Evolutionary conservation across 2,797 vertebrate species (phyloP).

Genomic region (Lacerta viridis): DNA sequence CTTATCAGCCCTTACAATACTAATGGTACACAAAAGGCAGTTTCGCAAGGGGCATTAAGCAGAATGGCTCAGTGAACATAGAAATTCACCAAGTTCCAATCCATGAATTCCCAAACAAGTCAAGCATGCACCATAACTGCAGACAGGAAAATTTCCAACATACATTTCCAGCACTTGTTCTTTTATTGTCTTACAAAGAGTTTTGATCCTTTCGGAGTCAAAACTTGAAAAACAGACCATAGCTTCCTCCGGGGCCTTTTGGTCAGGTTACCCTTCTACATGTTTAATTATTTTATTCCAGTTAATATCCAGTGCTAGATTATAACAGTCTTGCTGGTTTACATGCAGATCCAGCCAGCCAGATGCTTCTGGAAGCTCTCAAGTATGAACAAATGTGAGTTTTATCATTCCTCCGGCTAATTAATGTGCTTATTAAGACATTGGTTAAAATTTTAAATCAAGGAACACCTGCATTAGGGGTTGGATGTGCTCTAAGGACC

Average conservation of each 20-base stretch:
- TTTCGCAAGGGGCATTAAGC: conserved; percentile 26
- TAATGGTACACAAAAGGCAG: conserved; percentile 50
- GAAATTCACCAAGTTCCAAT: conserved; percentile 35
- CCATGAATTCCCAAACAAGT: conserved; percentile 11
- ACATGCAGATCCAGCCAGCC: not conserved
- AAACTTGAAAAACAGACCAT: conserved; percentile 41
- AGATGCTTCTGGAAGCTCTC: not conserved
- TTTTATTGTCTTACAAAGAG: conserved; percentile 17
- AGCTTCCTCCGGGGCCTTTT: conserved; percentile 55
- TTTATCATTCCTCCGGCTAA: too few species aligned
- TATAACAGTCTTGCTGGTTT: not conserved
- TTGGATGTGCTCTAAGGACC: not conserved
- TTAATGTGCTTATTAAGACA: not conserved
- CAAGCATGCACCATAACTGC: not conserved
- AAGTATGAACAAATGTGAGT: not conserved
- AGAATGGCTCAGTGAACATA: conserved; percentile 37
- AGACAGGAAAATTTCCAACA: conserved; percentile 48
- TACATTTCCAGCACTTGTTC: conserved; percentile 7
- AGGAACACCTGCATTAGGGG: conserved; percentile 23
- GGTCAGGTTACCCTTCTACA: conserved; percentile 39
- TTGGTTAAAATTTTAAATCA: conserved; percentile 50
- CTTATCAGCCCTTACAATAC: conserved; percentile 27
- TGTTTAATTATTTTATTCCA: conserved; percentile 22
- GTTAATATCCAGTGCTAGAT: not conserved
- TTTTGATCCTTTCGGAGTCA: not conserved